Evolutionary conservation across 2,888 invertebrate species (phyloP).

Genomic region (Leucophenga montana): DNA sequence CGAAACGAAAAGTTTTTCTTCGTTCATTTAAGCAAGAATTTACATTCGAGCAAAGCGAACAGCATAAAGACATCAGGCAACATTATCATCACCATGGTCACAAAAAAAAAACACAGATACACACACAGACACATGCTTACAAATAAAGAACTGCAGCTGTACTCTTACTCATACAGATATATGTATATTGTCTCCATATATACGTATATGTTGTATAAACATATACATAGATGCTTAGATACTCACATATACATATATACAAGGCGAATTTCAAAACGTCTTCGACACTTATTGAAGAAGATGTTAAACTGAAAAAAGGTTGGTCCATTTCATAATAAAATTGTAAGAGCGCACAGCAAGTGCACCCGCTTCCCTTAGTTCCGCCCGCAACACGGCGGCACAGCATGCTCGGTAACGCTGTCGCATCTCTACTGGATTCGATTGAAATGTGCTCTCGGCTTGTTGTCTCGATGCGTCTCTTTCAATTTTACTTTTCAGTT

Average conservation of each 20-base stretch:
- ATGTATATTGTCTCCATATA: conserved; percentile 15
- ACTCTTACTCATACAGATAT: not conserved
- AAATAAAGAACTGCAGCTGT: not conserved
- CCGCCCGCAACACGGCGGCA: too few relatives aligned
- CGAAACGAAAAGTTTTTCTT: too few relatives aligned
- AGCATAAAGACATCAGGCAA: conserved; percentile 8
- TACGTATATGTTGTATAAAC: conserved; percentile 6
- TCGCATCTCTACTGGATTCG: too few relatives aligned
- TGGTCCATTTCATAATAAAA: conserved; percentile 8
- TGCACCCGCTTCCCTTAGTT: conserved; percentile 22
- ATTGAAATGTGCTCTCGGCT: too few relatives aligned
- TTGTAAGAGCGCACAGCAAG: conserved; percentile 38
- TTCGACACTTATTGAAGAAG: conserved; percentile 11
- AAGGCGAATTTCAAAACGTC: not conserved
- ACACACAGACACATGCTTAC: not conserved
- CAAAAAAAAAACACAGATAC: conserved; percentile 23
- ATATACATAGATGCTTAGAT: conserved; percentile 12
- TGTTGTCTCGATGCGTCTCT: too few relatives aligned
- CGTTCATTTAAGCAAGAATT: too few relatives aligned
- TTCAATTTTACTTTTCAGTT: too few relatives aligned
- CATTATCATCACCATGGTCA: conserved; percentile 31
- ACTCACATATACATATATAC: conserved; percentile 16
- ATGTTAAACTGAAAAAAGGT: conserved; percentile 17
- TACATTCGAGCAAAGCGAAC: too few relatives aligned
- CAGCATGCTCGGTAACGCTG: too few relatives aligned